Percentiles rank a stretch among this genome's conserved stretches.
phyloP scores from a whole-genome alignment of 2,888 invertebrate species.

The Oxyteleia sp. region DNA sequence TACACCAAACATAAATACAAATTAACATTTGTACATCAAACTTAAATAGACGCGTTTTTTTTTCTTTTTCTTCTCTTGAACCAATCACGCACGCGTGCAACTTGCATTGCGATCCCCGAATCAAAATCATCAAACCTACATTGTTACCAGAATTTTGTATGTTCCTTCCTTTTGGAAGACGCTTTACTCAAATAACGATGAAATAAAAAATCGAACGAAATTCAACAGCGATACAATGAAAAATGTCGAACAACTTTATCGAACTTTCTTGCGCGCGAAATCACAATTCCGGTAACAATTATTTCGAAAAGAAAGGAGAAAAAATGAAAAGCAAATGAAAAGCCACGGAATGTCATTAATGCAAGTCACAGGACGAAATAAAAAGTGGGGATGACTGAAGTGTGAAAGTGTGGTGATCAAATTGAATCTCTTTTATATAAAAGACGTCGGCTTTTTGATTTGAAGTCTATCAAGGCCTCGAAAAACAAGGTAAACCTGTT shows the following conservation, averaged over 20 bases:
- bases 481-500: conserved; percentile 72
- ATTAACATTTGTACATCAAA: conserved; percentile 68
- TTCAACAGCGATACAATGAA: neutral
- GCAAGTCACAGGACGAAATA: conserved; percentile 52
- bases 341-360: conserved; percentile 24
- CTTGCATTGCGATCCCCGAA: conserved; percentile 40
- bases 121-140: conserved; percentile 16
- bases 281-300: conserved; percentile 50
- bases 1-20: conserved; percentile 68
- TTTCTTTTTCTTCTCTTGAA: conserved; percentile 14
- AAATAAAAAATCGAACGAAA: neutral
- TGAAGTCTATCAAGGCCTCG: conserved; percentile 66
- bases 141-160: conserved; percentile 47
- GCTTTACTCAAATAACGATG: neutral
- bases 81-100: conserved; percentile 33
- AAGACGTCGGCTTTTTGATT: conserved; percentile 64
- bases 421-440: conserved; percentile 56
- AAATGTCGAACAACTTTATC: conserved; percentile 32
- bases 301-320: conserved; percentile 3
- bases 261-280: conserved; percentile 29
- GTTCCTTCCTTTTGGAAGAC: conserved; percentile 41
- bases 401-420: conserved; percentile 41
- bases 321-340: conserved; percentile 32
- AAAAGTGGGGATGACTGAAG: conserved; percentile 6
- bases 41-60: conserved; percentile 35